Evolutionary conservation across 64 coral and sea anemone species (phyloP).

Genomic region (Montipora efflorescens): DNA sequence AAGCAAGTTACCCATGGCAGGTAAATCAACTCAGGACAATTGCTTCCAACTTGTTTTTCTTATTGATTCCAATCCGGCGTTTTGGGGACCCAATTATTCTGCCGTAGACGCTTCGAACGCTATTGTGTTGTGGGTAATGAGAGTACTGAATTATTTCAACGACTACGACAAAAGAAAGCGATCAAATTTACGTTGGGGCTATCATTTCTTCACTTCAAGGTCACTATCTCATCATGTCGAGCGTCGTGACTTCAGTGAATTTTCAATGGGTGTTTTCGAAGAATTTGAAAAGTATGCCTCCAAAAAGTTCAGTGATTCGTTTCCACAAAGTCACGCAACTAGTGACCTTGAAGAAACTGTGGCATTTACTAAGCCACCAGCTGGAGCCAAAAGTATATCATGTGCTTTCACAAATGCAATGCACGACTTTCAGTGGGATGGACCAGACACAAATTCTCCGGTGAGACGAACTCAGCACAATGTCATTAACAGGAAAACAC

Average conservation of each 20-base stretch:
- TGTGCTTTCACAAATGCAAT: conserved; percentile 83
- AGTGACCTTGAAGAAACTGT: neutral
- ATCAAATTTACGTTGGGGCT: conserved; percentile 86
- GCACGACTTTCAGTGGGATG: conserved; percentile 96
- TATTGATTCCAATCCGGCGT: conserved; percentile 83
- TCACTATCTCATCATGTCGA: conserved; percentile 79
- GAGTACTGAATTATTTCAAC: conserved; percentile 79
- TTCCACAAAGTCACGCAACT: conserved; percentile 30
- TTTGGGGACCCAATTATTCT: conserved; percentile 34
- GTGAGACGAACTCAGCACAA: conserved; percentile 58
- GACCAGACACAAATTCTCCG: conserved; percentile 84
- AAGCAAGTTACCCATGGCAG: neutral
- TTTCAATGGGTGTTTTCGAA: conserved; percentile 73
- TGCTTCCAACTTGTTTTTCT: conserved; percentile 78
- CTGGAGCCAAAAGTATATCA: conserved; percentile 71
- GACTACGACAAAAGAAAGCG: conserved; percentile 8
- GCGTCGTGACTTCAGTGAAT: conserved; percentile 87
- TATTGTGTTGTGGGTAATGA: conserved; percentile 79
- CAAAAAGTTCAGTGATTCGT: conserved; percentile 69
- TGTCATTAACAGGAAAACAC: conserved; percentile 17
- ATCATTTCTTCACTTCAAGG: conserved; percentile 89
- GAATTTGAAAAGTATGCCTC: conserved; percentile 80
- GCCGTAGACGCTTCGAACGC: conserved; percentile 52
- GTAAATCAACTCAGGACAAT: neutral
- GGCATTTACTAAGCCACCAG: conserved; percentile 24